Evolutionary conservation across 2,888 invertebrate genomes (phyloP).

Genomic region (Sminthurides aquaticus): DNA sequence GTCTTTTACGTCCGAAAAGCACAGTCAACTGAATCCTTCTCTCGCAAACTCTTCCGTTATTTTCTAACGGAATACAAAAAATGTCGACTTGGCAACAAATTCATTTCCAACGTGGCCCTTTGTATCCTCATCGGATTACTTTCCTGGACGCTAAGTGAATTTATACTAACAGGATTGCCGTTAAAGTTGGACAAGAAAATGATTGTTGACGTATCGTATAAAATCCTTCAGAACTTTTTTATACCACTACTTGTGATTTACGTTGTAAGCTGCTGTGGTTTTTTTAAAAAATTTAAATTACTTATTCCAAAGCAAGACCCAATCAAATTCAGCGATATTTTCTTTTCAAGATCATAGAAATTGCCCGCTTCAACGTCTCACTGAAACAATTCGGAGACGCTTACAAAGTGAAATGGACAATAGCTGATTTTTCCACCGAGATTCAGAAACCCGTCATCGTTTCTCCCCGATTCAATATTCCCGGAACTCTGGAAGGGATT

Average conservation of each 20-base stretch:
- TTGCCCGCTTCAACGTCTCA: background rate
- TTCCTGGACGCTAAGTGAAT: background rate
- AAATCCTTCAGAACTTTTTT: background rate
- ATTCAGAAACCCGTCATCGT: background rate
- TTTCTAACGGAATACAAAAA: too few relatives aligned
- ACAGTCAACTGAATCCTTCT: too few relatives aligned
- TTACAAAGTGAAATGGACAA: background rate
- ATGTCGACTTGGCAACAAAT: too few relatives aligned
- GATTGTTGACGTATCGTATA: background rate
- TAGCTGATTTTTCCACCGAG: background rate
- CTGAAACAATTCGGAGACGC: background rate
- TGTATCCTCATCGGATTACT: background rate
- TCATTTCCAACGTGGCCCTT: too few relatives aligned
- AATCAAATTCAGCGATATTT: too few relatives aligned
- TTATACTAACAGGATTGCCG: background rate
- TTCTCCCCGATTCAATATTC: background rate
- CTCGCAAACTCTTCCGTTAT: too few relatives aligned
- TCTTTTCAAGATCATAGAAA: too few relatives aligned
- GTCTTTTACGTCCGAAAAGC: too few relatives aligned
- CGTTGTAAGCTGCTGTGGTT: too few relatives aligned
- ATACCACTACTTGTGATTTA: background rate
- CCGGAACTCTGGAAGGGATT: background rate
- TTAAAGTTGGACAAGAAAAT: background rate
- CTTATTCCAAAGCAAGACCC: too few relatives aligned
- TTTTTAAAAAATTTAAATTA: too few relatives aligned